Conservation (phyloP, 2,797 vertebrate species). For the Alca torda region DNA sequence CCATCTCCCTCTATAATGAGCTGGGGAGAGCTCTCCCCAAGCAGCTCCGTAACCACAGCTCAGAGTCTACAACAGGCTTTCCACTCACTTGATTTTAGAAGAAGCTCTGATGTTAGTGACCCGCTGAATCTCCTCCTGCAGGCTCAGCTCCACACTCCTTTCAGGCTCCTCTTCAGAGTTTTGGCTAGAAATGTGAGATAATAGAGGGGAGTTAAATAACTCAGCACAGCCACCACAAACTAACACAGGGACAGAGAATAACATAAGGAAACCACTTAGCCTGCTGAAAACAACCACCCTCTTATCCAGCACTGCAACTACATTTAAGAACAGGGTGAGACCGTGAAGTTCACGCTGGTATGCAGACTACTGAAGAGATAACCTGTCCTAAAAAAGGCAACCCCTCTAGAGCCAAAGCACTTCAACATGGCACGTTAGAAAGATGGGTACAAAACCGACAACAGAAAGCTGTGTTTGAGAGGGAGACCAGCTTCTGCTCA, state of each 20-base stretch:
- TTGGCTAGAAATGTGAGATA: slow-evolving; percentile 71
- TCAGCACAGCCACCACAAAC: not conserved
- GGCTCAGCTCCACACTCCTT: slow-evolving; percentile 58
- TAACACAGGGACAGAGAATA: not conserved
- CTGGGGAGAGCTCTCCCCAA: not conserved
- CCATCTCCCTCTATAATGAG: not conserved
- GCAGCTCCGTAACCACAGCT: not conserved
- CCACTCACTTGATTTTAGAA: slow-evolving; percentile 92
- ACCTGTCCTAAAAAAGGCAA: not conserved
- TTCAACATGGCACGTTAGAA: not conserved
- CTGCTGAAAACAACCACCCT: not conserved
- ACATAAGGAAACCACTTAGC: not conserved
- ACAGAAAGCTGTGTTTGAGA: not conserved
- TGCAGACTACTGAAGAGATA: not conserved
- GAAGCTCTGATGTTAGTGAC: slow-evolving; percentile 88
- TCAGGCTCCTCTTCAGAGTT: slow-evolving; percentile 74
- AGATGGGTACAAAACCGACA: not conserved
- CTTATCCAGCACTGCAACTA: not conserved
- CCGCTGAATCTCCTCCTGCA: slow-evolving; percentile 86
- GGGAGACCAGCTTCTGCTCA: not conserved
- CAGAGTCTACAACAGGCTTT: not conserved
- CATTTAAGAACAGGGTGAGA: not conserved
- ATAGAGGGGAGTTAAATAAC: not conserved
- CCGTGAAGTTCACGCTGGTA: not conserved
- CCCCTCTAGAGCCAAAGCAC: not conserved